Evolutionary conservation across 2,113 vertebrate species (phyloP), one percentile per base, ranked within the genome.

Genomic region (Ranitomeya imitator): DNA sequence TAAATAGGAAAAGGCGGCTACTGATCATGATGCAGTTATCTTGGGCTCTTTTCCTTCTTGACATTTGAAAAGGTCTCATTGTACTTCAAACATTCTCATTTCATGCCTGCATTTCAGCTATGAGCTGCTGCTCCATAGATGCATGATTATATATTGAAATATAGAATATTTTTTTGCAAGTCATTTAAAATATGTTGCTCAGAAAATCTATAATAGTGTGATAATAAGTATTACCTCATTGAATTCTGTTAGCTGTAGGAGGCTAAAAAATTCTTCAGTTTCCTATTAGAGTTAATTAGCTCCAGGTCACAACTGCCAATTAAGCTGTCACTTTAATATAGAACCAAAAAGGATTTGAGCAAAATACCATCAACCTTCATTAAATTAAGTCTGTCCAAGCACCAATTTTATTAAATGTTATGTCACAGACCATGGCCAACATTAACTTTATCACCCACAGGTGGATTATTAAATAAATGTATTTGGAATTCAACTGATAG

Each of bases 271-370:
- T 23, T 19, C 86, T 91, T 76, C 83, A 90, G 0, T 1, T 91
- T 63, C 77, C 90, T 89, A 90, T 92, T 92, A 91, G 85, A 89
- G 83, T 92, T 93, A 93, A 93, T 93, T 92, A 93, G 85, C 90
- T 90, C 69, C 78, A 90, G 88, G 83, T 86, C 88, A 92, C 73
- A 91, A 86, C 74, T 0, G 0, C 71, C 89, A 92, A 85, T 93
- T 92, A 92, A 93, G 60, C 71, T 91, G 90, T 91, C 90, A 90
- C 51, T 92, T 92, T 89, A 90, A 91, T 84, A 89, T 23, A 90
- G 80, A 92, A 90, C 57, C 59, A 90, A 93, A 90, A 63, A 0
- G 0, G 90, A 90, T 88, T 76, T 79, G 86, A 92, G 91, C 85
- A 92, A 90, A 45, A 92, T 89, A 84, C 80, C 83, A 91, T 59